phyloP scores from a whole-genome alignment of 2,797 vertebrate species.

The Danio tinwini region DNA sequence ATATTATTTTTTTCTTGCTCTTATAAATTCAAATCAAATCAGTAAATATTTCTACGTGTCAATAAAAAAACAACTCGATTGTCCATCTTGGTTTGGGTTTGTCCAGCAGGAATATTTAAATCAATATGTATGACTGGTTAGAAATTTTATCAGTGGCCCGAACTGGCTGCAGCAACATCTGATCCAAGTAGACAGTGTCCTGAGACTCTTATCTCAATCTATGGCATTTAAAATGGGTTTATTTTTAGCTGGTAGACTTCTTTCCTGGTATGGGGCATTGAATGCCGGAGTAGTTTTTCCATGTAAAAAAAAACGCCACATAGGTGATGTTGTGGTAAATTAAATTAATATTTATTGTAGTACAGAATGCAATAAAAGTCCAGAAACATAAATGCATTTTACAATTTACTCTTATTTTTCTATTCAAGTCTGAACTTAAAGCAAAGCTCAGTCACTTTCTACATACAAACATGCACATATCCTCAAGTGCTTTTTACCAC shows the following conservation, averaged over 20 bases:
- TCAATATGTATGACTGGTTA: neutral
- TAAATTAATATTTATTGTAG: neutral
- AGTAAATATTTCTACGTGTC: neutral
- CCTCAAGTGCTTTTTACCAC: no score
- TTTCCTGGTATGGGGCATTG: neutral
- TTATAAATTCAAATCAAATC: neutral
- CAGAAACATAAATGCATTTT: neutral
- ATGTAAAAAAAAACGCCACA: neutral
- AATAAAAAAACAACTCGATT: neutral
- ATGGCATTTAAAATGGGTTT: slow-evolving; percentile 2
- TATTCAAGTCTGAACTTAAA: no score
- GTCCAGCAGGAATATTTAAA: slow-evolving; percentile 8
- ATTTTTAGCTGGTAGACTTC: slow-evolving; percentile 9
- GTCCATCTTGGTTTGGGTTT: neutral
- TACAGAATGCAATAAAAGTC: neutral
- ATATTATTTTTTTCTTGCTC: neutral
- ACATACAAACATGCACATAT: no score
- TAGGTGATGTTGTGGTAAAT: neutral
- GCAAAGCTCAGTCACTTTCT: no score
- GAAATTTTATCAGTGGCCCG: neutral
- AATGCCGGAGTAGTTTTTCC: neutral
- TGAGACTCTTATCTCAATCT: neutral
- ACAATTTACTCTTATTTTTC: neutral
- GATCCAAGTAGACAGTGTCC: neutral
- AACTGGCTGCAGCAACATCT: neutral